Conservation (phyloP, 2,888 invertebrate species). For the Yponomeuta malinellus region DNA sequence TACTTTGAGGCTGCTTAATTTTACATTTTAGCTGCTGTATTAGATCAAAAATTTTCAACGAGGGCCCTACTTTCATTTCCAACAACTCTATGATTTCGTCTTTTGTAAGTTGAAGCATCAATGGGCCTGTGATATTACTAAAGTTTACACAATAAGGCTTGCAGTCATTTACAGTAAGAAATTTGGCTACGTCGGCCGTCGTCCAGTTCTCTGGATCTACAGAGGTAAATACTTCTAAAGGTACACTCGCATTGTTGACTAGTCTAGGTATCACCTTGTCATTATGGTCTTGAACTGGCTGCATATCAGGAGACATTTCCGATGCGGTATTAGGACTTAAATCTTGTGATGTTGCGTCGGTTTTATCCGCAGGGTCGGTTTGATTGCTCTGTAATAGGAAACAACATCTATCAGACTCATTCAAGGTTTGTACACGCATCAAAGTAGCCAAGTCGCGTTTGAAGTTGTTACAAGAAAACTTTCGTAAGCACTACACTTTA, state of each 20-base stretch:
- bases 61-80: slow-evolving; percentile 96
- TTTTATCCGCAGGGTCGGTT: slow-evolving; percentile 28
- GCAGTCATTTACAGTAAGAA: slow-evolving; percentile 91
- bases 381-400: slow-evolving; percentile 28
- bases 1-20: slow-evolving; percentile 83
- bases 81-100: slow-evolving; percentile 93
- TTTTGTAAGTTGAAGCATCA: slow-evolving; percentile 87
- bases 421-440: not conserved
- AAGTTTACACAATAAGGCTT: slow-evolving; percentile 82
- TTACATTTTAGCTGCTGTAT: slow-evolving; percentile 93
- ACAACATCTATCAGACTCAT: not conserved
- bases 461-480: not conserved
- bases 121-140: slow-evolving; percentile 85
- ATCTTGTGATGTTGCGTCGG: not conserved
- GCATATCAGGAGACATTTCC: slow-evolving; percentile 12
- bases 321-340: slow-evolving; percentile 9
- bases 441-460: not conserved
- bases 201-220: slow-evolving; percentile 81
- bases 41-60: slow-evolving; percentile 93
- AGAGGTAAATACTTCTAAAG: slow-evolving; percentile 68
- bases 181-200: slow-evolving; percentile 88
- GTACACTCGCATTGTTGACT: slow-evolving; percentile 71
- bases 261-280: slow-evolving; percentile 79
- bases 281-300: slow-evolving; percentile 34
- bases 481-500: not conserved